Conservation (phyloP, 2,113 vertebrate species). For the Pelecanus crispus region DNA sequence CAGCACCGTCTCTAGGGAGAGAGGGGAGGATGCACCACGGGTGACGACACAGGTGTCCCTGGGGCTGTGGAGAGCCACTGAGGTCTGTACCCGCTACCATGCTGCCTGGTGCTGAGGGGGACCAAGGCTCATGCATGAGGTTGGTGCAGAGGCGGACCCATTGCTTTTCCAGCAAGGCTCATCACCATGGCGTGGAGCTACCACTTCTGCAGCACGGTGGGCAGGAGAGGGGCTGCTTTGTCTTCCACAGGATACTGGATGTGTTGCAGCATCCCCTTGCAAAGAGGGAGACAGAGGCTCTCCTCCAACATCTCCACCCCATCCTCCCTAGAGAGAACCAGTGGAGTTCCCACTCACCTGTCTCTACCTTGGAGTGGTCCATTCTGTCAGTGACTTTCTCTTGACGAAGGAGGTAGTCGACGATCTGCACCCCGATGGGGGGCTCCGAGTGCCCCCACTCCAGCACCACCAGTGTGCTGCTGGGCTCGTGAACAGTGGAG, state of each 20-base stretch:
- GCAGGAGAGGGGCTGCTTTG: background rate
- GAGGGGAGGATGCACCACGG: background rate
- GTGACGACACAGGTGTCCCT: background rate
- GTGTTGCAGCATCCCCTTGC: background rate
- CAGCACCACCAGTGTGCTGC: constrained; percentile 92
- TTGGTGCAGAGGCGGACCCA: background rate
- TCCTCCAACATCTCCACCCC: background rate
- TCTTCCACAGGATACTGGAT: background rate
- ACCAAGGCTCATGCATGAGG: background rate
- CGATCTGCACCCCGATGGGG: constrained; percentile 90
- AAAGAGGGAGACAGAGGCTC: background rate
- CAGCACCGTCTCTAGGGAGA: constrained; percentile 85
- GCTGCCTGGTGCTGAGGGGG: background rate
- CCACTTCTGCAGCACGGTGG: background rate
- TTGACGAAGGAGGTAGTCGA: constrained; percentile 95
- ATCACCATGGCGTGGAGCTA: background rate
- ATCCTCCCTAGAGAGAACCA: background rate
- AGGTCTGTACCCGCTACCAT: background rate
- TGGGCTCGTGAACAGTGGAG: constrained; percentile 90
- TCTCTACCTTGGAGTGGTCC: constrained; percentile 97
- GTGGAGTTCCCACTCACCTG: constrained; percentile 73
- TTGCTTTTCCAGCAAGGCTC: background rate
- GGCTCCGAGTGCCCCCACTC: constrained; percentile 95
- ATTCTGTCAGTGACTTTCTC: constrained; percentile 94
- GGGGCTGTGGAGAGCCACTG: background rate